A percentile compares a stretch with the other conserved stretches of the same genome.
These are phyloP conservation scores for Synodontis membranacea DNA, from an alignment of 2,113 vertebrate species.

Conservation along the genomic window DNA sequence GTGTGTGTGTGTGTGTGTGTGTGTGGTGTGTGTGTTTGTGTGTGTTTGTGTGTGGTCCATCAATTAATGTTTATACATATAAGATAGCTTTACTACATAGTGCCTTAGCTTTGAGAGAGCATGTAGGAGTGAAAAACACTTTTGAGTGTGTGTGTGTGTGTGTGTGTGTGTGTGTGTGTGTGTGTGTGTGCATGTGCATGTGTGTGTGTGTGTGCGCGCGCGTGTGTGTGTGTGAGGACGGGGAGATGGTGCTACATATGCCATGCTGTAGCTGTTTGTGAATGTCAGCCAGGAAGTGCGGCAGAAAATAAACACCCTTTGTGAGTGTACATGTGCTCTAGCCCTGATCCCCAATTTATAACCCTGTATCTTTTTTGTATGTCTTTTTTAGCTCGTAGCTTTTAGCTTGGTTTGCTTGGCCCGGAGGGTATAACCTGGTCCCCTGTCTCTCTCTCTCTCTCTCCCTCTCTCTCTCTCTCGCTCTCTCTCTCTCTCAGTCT, in stretches of 20 bases:
- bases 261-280: slow-evolving; percentile 12
- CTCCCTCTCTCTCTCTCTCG: slow-evolving; percentile 1
- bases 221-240: not conserved
- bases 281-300: slow-evolving; percentile 2
- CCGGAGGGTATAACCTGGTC: not conserved
- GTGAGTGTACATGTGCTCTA: slow-evolving; percentile 28
- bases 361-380: slow-evolving; percentile 8
- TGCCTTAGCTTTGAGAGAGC: not conserved
- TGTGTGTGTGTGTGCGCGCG: not conserved
- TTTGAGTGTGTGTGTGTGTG: not conserved
- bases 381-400: slow-evolving; percentile 30
- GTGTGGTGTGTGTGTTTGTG: not conserved
- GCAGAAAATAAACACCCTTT: slow-evolving; percentile 25
- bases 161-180: not conserved
- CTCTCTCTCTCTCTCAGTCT: not conserved
- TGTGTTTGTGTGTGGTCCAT: not conserved
- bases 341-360: slow-evolving; percentile 47
- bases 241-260: slow-evolving; percentile 16
- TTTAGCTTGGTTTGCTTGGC: slow-evolving; percentile 17
- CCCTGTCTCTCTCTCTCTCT: not conserved
- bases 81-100: not conserved
- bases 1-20: not conserved
- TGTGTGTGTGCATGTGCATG: not conserved
- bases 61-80: not conserved
- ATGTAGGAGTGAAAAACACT: not conserved